phyloP scores from a whole-genome alignment of 1,140 invertebrate species.

The Wasmannia auropunctata region DNA sequence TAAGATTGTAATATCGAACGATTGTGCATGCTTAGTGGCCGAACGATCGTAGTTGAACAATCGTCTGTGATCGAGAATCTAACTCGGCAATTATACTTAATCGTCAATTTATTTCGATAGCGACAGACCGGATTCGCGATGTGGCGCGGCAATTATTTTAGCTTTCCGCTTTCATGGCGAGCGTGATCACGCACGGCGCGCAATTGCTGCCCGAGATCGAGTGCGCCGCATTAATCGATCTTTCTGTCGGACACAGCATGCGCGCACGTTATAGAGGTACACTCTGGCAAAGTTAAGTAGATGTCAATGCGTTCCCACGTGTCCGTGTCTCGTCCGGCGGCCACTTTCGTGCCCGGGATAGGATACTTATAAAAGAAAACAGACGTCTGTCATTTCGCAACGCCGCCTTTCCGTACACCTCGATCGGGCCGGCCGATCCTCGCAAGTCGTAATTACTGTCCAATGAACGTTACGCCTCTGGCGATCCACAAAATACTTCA shows the following conservation, averaged over 20 bases:
- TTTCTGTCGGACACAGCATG: conserved; percentile 8
- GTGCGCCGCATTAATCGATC: conserved; percentile 35
- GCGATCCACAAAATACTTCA: conserved; percentile 31
- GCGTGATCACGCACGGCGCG: conserved; percentile 35
- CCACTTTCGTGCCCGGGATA: conserved; percentile 54
- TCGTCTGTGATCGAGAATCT: conserved; percentile 1
- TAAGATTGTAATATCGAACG: conserved; percentile 4
- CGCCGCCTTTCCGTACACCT: conserved; percentile 50
- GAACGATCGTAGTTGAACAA: background rate
- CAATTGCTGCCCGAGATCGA: conserved; percentile 22
- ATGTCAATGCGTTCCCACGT: conserved; percentile 68
- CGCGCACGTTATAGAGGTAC: conserved; percentile 15
- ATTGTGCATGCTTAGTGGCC: conserved; percentile 19
- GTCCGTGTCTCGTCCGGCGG: conserved; percentile 54
- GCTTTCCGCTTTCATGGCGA: conserved; percentile 47
- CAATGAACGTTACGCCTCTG: conserved; percentile 39
- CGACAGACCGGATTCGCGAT: conserved; percentile 3
- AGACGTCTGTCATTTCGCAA: conserved; percentile 69
- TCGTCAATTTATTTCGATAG: conserved; percentile 48
- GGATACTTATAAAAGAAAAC: conserved; percentile 61
- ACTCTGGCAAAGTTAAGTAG: conserved; percentile 15
- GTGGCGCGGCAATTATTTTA: conserved; percentile 39
- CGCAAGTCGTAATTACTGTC: conserved; percentile 63
- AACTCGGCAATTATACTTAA: conserved; percentile 29
- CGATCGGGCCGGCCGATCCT: conserved; percentile 40